Evolutionary conservation across 64 coral and sea anemone species (phyloP), one percentile per base, ranked within the genome.

Genomic region (Hydrozoanthus tunicans): DNA sequence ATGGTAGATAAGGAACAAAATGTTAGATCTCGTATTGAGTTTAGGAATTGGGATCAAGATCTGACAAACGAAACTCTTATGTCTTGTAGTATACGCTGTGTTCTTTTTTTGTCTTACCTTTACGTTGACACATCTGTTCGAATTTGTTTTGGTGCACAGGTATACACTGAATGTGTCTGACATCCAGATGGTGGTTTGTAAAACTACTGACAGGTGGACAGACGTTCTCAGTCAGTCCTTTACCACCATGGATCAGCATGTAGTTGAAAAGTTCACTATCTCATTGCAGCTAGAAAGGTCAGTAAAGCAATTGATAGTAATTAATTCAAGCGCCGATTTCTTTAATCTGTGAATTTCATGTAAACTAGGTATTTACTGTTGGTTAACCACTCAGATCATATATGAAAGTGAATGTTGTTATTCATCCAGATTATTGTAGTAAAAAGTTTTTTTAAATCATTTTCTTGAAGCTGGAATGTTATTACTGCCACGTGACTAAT

Each of bases 231-330:
- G 90, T 64, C 93, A 94, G 59, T 89, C 91, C 0, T 93, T 93
- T 77, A 74, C 73, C 17, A 92, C 94, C 56, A 96, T 80, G 59
- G 96, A 98, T 81, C 85, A 93, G 51, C 94, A 93, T 86, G 91
- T 98, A 11, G 91, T 98, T 25, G 96, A 98, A 24, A 98, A 94
- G 64, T 98, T 98, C n/a, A 95, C 94, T 5, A 95, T 98, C 73
- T 86, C 91, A 6, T 80, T 98, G 58, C 91, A 92, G 14, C 64
- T 98, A 12, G 96, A 98, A 82, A 98, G 96, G 96, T 76, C 11
- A 4, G 7, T 74, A 25, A 3, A 8, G 12, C 3, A 51, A 9
- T 51, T 10, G 6, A 32, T 43, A 25, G 71, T 51, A 23, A 25
- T 5, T 5, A 14, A 66, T 11, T 66, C 17, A 66, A 13, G 68